Evolutionary conservation across 2,797 vertebrate genomes (phyloP), one percentile per base, ranked within the genome.

Genomic region (Arremon brunneinucha): DNA sequence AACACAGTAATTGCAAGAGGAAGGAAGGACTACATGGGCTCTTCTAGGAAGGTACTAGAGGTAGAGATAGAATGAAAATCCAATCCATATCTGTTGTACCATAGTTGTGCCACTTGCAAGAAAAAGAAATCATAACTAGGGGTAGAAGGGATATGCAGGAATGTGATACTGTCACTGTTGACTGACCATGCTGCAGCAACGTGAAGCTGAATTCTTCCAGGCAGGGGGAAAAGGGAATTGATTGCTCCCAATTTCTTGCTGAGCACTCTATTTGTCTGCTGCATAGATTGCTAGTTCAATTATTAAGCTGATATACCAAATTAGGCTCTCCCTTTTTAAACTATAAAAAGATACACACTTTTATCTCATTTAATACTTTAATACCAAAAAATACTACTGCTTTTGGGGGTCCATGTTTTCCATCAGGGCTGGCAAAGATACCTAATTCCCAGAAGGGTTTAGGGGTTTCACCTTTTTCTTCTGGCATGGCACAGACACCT

Each of bases 181-280:
- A 26, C 18, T 75, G n/a, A 22, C 24, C 37, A 11, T 32, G 19
- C 22, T 86, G 56, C 11, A 6, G 37, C 37, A 43, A 49, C 0
- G 0, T 35, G 59, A 91, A 59, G 20, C 13, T 77, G 46, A 88
- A 62, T 19, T 69, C 30, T 84, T 86, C 75, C 32, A 46, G n/a
- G 19, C 8, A 43, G 12, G 7, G 12, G 79, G 16, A 44, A 87
- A 59, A 92, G 13, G 14, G 20, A 83, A 83, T 56, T 68, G 50
- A 79, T 84, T 84, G 16, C 14, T 89, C 28, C 14, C 32, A 44
- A 3, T 63, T 94, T 93, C 72, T 95, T 83, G 39, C 44, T 93
- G 60, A 77, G 37, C 20, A 52, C 34, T 85, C 44, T 72, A 27
- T 64, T 79, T 55, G 8, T 69, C 60, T 85, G 35, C 30, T 79